phyloP scores from a whole-genome alignment of 1,140 invertebrate species.

The Drosophila kohkoa region DNA sequence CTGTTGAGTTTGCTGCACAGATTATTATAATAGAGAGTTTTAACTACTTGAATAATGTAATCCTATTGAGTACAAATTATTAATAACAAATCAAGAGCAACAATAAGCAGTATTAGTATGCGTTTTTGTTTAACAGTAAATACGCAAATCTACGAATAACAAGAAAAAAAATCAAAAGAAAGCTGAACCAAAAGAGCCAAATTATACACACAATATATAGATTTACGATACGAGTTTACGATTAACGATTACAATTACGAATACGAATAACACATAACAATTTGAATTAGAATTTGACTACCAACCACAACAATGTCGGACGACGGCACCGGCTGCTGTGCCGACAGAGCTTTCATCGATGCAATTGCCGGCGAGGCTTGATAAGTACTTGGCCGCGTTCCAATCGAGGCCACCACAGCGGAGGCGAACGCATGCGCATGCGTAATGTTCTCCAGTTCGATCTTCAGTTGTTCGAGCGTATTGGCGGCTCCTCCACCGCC shows the following conservation, averaged over 20 bases:
- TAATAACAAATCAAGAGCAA: constrained; percentile 38
- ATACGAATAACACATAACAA: constrained; percentile 36
- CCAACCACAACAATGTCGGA: constrained; percentile 47
- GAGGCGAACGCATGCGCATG: constrained; percentile 84
- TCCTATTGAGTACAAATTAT: constrained; percentile 31
- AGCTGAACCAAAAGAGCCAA: constrained; percentile 32
- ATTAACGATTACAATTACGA: constrained; percentile 12
- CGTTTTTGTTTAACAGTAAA: constrained; percentile 13
- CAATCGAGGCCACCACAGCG: constrained; percentile 75
- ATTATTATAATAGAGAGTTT: not conserved
- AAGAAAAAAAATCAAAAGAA: constrained; percentile 16
- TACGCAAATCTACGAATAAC: constrained; percentile 31
- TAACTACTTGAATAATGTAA: not conserved
- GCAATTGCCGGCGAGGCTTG: constrained; percentile 67
- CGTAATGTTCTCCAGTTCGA: constrained; percentile 86
- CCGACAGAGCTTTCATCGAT: constrained; percentile 57
- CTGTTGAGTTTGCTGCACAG: constrained; percentile 8
- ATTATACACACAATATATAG: constrained; percentile 42
- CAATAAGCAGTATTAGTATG: constrained; percentile 37
- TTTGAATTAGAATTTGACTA: constrained; percentile 40
- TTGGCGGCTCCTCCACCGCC: constrained; percentile 76
- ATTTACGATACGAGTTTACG: constrained; percentile 19
- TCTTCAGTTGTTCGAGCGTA: constrained; percentile 86
- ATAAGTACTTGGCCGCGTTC: constrained; percentile 50
- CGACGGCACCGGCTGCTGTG: constrained; percentile 46